Evolutionary conservation across 1,140 invertebrate species (phyloP).

Genomic region (Drosophila parabipectinata): DNA sequence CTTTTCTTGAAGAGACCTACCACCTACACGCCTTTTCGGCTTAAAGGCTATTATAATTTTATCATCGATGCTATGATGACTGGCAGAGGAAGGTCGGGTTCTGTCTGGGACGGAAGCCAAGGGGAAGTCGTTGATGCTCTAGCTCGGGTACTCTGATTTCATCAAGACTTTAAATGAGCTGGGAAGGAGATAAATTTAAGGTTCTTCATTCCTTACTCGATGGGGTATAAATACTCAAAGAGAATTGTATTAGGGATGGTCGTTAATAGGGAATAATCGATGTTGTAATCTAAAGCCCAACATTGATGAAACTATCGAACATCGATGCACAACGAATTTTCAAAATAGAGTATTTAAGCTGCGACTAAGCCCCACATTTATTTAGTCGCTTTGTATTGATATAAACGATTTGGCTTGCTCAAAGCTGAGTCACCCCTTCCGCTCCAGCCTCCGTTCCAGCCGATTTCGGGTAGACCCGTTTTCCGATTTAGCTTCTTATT

Average conservation of each 20-base stretch:
- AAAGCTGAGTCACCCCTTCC: neutral
- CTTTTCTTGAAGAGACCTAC: neutral
- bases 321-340: no score
- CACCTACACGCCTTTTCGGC: conserved; percentile 5
- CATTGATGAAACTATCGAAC: no score
- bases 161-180: no score
- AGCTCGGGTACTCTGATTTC: neutral
- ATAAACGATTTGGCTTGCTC: neutral
- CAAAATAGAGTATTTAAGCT: neutral
- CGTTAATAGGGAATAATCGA: no score
- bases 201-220: no score
- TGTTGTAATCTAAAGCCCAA: no score
- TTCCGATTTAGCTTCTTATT: conserved; percentile 50
- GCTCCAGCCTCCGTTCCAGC: neutral
- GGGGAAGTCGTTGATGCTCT: conserved; percentile 29
- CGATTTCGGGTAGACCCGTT: neutral
- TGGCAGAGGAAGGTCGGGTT: conserved; percentile 13
- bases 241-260: no score
- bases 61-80: conserved; percentile 38
- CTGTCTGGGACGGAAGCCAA: conserved; percentile 29
- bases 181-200: no score
- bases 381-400: conserved; percentile 1
- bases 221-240: no score
- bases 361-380: neutral
- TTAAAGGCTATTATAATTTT: conserved; percentile 49